Evolutionary conservation across 2,888 invertebrate genomes (phyloP).

Genomic region (Spilosoma lubricipeda): DNA sequence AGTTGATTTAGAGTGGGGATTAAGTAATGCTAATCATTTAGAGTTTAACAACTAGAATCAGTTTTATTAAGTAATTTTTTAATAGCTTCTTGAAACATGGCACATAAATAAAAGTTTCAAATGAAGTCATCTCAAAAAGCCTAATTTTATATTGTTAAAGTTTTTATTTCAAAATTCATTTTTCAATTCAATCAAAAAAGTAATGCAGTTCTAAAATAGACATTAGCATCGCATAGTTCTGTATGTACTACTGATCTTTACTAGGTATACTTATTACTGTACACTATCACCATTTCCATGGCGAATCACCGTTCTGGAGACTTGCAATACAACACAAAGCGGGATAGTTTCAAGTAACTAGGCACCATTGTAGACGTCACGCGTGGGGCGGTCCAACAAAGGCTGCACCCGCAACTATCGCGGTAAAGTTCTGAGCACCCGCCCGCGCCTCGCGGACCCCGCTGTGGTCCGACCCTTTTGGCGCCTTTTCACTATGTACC

Average conservation of each 20-base stretch:
- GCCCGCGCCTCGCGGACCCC: constrained; percentile 40
- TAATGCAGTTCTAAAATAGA: too few relatives aligned
- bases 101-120: too few relatives aligned
- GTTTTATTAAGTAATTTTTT: too few relatives aligned
- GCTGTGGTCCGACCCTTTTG: constrained; percentile 40
- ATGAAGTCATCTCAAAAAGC: too few relatives aligned
- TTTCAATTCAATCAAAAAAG: neutral
- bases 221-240: neutral
- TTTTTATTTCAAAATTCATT: neutral
- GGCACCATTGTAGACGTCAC: constrained; percentile 54
- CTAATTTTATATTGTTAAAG: too few relatives aligned
- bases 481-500: constrained; percentile 29
- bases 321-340: constrained; percentile 7
- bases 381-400: constrained; percentile 67
- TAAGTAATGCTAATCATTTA: neutral
- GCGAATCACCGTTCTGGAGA: constrained; percentile 1
- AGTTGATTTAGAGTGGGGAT: neutral
- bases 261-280: neutral
- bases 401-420: constrained; percentile 68
- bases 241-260: neutral
- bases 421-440: constrained; percentile 59
- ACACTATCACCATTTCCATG: neutral
- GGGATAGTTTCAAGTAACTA: constrained; percentile 17
- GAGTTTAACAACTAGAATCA: neutral
- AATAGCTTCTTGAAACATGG: too few relatives aligned